phyloP scores from a whole-genome alignment of 2,797 vertebrate species.

The Graptemys geographica region DNA sequence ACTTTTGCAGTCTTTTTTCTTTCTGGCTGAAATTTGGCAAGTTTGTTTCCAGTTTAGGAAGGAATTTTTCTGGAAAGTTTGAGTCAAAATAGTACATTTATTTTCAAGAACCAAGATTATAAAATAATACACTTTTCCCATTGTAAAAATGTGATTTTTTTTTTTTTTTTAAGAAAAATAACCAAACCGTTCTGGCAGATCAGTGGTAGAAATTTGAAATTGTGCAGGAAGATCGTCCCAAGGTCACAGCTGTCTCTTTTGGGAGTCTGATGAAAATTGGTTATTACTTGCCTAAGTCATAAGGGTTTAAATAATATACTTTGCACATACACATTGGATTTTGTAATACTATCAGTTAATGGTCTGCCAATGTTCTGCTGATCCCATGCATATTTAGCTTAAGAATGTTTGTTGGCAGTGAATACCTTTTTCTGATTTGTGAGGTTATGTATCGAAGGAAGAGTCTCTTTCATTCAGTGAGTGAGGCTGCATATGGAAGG shows the following conservation, averaged over 20 bases:
- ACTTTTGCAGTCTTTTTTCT: background rate
- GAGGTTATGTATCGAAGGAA: background rate
- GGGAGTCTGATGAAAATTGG: background rate
- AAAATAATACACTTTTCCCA: background rate
- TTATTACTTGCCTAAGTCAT: background rate
- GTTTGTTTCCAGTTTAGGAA: background rate
- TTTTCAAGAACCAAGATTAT: background rate
- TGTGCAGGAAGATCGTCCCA: background rate
- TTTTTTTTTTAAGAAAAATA: background rate
- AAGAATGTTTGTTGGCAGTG: background rate
- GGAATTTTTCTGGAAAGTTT: background rate
- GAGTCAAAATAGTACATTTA: background rate
- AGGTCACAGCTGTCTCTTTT: background rate
- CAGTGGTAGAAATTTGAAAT: background rate
- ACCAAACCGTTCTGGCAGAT: background rate
- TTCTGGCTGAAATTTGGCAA: background rate
- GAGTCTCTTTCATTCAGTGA: background rate
- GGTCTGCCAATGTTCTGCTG: background rate
- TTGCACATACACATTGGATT: background rate
- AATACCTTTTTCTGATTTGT: background rate
- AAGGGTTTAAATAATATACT: background rate
- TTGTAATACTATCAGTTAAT: background rate
- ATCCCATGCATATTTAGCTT: background rate
- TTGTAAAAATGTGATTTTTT: background rate
- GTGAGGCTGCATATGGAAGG: background rate